phyloP scores from a whole-genome alignment of 2,888 invertebrate genomes.

The Chironomus riparius region DNA sequence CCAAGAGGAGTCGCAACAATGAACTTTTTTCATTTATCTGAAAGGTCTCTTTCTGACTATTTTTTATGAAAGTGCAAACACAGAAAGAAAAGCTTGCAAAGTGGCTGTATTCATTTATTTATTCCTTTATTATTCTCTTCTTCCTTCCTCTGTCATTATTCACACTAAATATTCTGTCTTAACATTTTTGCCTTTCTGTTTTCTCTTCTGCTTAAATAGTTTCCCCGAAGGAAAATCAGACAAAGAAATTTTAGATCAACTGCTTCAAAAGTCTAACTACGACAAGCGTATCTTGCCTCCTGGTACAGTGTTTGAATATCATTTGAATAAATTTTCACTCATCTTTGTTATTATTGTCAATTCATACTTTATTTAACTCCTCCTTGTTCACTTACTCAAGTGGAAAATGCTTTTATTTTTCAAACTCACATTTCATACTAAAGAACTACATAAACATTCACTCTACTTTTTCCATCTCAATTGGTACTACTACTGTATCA shows the following conservation, averaged over 20 bases:
- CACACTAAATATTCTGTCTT: not conserved
- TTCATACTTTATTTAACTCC: not conserved
- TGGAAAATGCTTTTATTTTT: not conserved
- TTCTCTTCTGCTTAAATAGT: conserved; percentile 43
- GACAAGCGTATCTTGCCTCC: conserved; percentile 88
- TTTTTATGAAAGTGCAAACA: not conserved
- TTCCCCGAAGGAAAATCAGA: conserved; percentile 87
- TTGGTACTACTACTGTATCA: not conserved
- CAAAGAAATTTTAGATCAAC: conserved; percentile 86
- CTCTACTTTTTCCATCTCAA: not conserved
- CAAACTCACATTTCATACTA: not conserved
- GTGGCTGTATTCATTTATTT: not conserved
- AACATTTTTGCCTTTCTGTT: not conserved
- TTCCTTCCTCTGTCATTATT: not conserved
- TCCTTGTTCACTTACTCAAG: not conserved
- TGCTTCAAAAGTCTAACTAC: conserved; percentile 78
- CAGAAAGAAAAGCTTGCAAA: not conserved
- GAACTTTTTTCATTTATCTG: not conserved
- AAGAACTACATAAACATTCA: too few relatives aligned
- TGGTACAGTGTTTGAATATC: conserved; percentile 47
- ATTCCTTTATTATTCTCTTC: not conserved
- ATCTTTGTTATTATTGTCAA: not conserved
- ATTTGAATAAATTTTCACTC: conserved; percentile 5
- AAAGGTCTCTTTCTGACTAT: not conserved
- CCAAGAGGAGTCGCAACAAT: not conserved